phyloP scores from a whole-genome alignment of 2,113 vertebrate species.

The Labrus mixtus region DNA sequence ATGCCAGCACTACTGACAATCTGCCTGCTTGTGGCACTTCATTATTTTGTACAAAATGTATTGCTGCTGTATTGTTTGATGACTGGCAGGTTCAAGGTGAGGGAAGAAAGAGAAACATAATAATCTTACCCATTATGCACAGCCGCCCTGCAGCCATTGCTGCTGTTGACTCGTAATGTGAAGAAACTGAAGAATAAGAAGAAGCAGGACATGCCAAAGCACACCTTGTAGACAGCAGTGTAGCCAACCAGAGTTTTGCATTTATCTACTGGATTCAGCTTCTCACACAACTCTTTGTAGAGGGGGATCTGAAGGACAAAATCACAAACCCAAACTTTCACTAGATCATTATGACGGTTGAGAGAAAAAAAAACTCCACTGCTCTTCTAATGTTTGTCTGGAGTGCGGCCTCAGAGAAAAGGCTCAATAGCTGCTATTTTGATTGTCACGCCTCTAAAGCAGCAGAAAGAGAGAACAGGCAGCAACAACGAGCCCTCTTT shows the following conservation, averaged over 20 bases:
- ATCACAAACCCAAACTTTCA: constrained; percentile 46
- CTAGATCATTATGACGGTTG: constrained; percentile 39
- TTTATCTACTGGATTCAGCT: constrained; percentile 89
- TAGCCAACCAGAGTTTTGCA: constrained; percentile 94
- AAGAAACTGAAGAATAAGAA: constrained; percentile 92
- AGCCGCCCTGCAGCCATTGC: constrained; percentile 91
- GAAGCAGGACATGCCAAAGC: constrained; percentile 98
- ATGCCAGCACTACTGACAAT: too few species aligned
- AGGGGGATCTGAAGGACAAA: constrained; percentile 88
- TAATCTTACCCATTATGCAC: constrained; percentile 93
- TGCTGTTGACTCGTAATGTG: constrained; percentile 89
- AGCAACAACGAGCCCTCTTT: constrained; percentile 68
- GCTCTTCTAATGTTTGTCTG: constrained; percentile 61
- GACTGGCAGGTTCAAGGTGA: too few species aligned
- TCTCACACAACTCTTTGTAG: constrained; percentile 88
- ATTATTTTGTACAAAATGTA: too few species aligned
- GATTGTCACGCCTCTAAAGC: constrained; percentile 66
- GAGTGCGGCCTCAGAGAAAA: constrained; percentile 48
- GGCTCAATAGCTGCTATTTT: constrained; percentile 62
- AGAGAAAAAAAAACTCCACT: neutral
- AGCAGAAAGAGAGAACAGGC: constrained; percentile 71
- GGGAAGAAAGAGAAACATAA: neutral
- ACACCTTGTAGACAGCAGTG: constrained; percentile 95
- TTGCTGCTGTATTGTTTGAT: too few species aligned
- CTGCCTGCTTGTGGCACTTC: neutral